A percentile compares a stretch with the other conserved stretches of the same genome.
Evolutionary conservation across 2,888 invertebrate species (phyloP).

Genomic region (Nemotelus pantherinus): DNA sequence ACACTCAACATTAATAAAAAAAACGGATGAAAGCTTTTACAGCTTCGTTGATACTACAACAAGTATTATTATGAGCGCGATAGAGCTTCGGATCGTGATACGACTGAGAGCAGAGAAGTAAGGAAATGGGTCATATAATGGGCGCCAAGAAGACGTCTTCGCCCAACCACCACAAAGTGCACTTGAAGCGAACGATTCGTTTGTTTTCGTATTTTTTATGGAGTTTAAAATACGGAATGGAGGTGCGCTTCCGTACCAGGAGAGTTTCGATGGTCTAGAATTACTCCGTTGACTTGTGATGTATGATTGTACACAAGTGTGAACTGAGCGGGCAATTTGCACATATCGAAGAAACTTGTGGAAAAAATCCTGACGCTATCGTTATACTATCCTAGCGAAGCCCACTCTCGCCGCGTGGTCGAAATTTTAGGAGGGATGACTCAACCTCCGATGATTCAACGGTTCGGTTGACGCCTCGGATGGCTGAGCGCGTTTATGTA

Average conservation of each 20-base stretch:
- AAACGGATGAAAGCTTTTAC: conserved; percentile 13
- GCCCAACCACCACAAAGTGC: conserved; percentile 9
- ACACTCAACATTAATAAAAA: background rate
- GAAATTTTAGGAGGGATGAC: conserved; percentile 10
- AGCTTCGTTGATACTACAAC: background rate
- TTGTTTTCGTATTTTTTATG: too few relatives aligned
- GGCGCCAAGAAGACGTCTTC: conserved; percentile 31
- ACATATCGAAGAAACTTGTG: conserved; percentile 1
- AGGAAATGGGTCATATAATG: conserved; percentile 33
- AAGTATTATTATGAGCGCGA: background rate
- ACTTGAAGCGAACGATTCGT: background rate
- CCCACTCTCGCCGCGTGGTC: background rate
- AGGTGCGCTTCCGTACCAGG: conserved; percentile 12
- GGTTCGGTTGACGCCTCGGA: background rate
- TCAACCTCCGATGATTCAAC: conserved; percentile 5
- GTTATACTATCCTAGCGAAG: background rate
- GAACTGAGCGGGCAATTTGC: conserved; percentile 7
- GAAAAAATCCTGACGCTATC: conserved; percentile 13
- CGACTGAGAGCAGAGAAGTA: background rate
- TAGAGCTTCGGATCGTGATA: background rate
- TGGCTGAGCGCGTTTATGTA: background rate
- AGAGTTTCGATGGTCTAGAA: background rate
- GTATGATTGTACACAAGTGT: too few relatives aligned
- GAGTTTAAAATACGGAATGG: background rate
- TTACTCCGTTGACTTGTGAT: too few relatives aligned